These are phyloP conservation scores for Sminthurides aquaticus DNA, from an alignment of 2,888 invertebrate species.

Conservation along the genomic window DNA sequence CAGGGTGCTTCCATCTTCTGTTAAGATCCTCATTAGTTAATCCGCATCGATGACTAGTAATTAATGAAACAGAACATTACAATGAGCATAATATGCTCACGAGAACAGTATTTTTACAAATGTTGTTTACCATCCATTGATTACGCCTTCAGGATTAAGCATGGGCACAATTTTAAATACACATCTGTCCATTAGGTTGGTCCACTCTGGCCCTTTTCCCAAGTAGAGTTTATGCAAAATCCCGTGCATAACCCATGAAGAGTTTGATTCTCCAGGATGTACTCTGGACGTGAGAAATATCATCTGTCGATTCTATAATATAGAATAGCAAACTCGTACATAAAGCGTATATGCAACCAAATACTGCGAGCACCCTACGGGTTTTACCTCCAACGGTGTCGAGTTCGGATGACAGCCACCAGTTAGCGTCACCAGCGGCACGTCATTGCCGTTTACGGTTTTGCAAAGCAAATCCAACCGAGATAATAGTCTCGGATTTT, in stretches of 20 bases:
- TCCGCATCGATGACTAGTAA: constrained; percentile 70
- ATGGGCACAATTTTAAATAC: constrained; percentile 82
- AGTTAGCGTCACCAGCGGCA: constrained; percentile 69
- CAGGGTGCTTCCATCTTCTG: constrained; percentile 73
- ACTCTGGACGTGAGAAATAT: constrained; percentile 71
- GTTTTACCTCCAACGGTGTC: no score
- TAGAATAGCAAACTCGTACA: no score
- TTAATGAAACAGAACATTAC: neutral
- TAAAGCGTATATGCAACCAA: no score
- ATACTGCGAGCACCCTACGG: no score
- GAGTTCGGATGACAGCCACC: no score
- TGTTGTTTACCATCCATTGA: constrained; percentile 69
- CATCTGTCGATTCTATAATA: constrained; percentile 51
- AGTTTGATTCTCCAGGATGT: constrained; percentile 81
- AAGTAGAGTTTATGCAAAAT: constrained; percentile 60
- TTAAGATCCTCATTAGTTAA: constrained; percentile 78
- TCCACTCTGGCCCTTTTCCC: constrained; percentile 51
- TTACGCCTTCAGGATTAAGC: constrained; percentile 81
- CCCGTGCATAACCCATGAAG: constrained; percentile 83
- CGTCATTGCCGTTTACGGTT: constrained; percentile 63
- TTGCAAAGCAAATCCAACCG: constrained; percentile 62
- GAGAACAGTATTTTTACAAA: neutral
- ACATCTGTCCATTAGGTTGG: constrained; percentile 59
- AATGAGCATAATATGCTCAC: constrained; percentile 2
- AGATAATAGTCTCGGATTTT: constrained; percentile 54